Percentiles rank a stretch among this genome's conserved stretches.
Evolutionary conservation across 2,797 vertebrate genomes (phyloP).

Genomic region (Anniella stebbinsi): DNA sequence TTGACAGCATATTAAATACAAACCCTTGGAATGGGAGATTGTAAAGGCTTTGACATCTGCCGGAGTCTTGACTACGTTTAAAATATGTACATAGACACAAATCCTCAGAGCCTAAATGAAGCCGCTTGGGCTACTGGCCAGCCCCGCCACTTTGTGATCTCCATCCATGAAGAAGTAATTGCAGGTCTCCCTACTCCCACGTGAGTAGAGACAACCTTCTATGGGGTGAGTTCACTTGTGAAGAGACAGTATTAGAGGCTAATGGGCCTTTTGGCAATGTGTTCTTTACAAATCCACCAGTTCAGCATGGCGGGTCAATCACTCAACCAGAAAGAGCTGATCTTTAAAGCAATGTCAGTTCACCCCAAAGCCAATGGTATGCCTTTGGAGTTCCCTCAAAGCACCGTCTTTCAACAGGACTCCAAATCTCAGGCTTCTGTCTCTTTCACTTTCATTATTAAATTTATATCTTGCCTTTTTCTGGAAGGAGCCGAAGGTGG

Average conservation of each 20-base stretch:
- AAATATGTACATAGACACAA: slow-evolving; percentile 15
- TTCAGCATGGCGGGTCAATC: not conserved
- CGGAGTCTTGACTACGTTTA: slow-evolving; percentile 45
- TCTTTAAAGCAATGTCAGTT: not conserved
- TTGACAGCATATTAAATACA: slow-evolving; percentile 58
- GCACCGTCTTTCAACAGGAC: not conserved
- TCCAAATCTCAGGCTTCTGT: not conserved
- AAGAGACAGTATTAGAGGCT: not conserved
- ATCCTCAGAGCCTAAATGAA: slow-evolving; percentile 33
- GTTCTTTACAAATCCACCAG: not conserved
- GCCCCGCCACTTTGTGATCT: slow-evolving; percentile 22
- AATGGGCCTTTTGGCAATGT: too few relatives aligned
- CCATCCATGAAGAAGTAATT: not conserved
- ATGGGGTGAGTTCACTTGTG: not conserved
- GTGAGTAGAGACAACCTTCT: not conserved
- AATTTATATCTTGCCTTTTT: too few relatives aligned
- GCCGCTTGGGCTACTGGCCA: slow-evolving; percentile 28
- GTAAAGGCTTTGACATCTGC: slow-evolving; percentile 47
- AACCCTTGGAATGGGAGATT: slow-evolving; percentile 37
- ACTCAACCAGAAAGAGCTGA: too few relatives aligned
- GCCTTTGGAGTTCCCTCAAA: not conserved
- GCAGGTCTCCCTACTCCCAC: slow-evolving; percentile 4
- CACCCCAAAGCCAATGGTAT: not conserved
- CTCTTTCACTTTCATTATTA: not conserved
- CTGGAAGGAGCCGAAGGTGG: too few relatives aligned